Evolutionary conservation across 2,888 invertebrate genomes (phyloP).

Genomic region (Ecliptopera silaceata): DNA sequence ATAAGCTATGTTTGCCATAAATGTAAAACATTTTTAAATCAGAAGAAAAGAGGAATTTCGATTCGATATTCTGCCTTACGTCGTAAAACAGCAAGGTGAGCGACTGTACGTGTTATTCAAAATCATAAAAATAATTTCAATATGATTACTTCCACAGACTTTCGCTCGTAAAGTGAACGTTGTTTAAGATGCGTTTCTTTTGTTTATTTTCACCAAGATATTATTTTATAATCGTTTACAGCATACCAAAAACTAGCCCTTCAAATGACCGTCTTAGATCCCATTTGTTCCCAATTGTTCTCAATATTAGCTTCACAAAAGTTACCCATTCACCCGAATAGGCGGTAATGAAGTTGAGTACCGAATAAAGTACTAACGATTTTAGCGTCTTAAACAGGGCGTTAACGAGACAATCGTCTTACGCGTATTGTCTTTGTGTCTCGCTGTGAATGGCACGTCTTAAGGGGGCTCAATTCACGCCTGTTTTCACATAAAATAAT

Average conservation of each 20-base stretch:
- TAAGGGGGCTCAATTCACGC: constrained; percentile 27
- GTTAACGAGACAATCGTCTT: constrained; percentile 39
- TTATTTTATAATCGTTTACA: not conserved
- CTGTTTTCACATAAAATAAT: constrained; percentile 24
- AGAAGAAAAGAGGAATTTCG: constrained; percentile 29
- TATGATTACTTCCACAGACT: constrained; percentile 14
- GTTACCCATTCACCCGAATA: constrained; percentile 36
- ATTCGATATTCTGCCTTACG: constrained; percentile 34
- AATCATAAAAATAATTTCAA: constrained; percentile 25
- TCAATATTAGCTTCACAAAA: constrained; percentile 32
- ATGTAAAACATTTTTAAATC: constrained; percentile 10
- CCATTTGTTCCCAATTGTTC: constrained; percentile 24
- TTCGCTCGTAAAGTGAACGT: constrained; percentile 2
- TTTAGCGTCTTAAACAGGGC: constrained; percentile 38
- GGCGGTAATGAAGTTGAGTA: constrained; percentile 37
- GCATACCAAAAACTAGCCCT: constrained; percentile 9
- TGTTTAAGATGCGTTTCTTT: not conserved
- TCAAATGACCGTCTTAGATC: constrained; percentile 10
- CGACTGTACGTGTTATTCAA: constrained; percentile 23
- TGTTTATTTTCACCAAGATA: not conserved
- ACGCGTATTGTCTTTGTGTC: constrained; percentile 40
- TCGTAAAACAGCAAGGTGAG: constrained; percentile 35
- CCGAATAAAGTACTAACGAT: constrained; percentile 41
- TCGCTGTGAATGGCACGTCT: constrained; percentile 38
- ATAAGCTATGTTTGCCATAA: too few relatives aligned